phyloP scores from a whole-genome alignment of 2,113 vertebrate genomes.

The Carassius carassius region DNA sequence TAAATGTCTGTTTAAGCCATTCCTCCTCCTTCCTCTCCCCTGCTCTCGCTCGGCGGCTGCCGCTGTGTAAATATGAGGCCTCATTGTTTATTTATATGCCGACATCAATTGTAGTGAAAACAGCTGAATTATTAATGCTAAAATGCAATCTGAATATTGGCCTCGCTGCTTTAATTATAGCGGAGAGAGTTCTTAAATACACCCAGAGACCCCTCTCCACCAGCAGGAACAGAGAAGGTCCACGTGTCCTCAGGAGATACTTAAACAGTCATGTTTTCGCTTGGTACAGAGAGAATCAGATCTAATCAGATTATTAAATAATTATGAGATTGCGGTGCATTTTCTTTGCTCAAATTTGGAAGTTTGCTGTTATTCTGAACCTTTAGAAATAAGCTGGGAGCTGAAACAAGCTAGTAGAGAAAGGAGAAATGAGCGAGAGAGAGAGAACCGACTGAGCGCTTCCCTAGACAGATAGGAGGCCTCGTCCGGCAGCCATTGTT shows the following conservation, averaged over 20 bases:
- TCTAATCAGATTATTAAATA: background rate
- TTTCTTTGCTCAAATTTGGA: background rate
- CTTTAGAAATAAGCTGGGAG: background rate
- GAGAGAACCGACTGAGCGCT: slow-evolving; percentile 54
- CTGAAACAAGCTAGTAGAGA: background rate
- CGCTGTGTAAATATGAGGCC: slow-evolving; percentile 74
- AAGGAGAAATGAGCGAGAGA: slow-evolving; percentile 20
- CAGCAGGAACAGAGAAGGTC: slow-evolving; percentile 16
- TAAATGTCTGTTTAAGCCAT: slow-evolving; percentile 79
- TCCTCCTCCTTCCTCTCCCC: slow-evolving; percentile 45
- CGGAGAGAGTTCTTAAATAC: slow-evolving; percentile 75
- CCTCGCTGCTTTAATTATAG: slow-evolving; percentile 80
- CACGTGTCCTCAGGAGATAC: slow-evolving; percentile 50
- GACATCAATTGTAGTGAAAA: slow-evolving; percentile 83
- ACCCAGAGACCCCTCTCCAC: slow-evolving; percentile 61
- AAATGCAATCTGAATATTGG: slow-evolving; percentile 82
- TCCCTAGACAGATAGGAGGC: slow-evolving; percentile 42
- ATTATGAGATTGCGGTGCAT: background rate
- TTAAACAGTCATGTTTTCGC: slow-evolving; percentile 41
- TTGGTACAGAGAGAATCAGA: slow-evolving; percentile 16
- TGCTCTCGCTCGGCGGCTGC: slow-evolving; percentile 60
- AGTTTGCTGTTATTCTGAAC: slow-evolving; percentile 1
- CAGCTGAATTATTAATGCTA: slow-evolving; percentile 83
- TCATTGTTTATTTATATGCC: slow-evolving; percentile 81
- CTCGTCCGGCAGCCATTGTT: slow-evolving; percentile 64